These are phyloP conservation scores for Thalassaphorura encarpata DNA, from an alignment of 1,140 invertebrate species.

Conservation along the genomic window DNA sequence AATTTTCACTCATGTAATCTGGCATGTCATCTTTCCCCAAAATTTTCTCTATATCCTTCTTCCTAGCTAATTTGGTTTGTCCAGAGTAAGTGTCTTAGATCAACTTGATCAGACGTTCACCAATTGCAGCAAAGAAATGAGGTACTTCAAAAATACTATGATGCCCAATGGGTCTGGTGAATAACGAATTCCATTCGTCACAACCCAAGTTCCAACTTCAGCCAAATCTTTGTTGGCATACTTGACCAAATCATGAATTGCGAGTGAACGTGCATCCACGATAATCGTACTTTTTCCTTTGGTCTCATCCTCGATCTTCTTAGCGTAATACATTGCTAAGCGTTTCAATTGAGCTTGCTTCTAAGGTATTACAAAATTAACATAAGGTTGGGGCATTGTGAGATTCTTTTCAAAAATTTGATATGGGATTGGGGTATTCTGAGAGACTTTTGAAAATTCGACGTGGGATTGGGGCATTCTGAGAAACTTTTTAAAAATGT, in stretches of 20 bases:
- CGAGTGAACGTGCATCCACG: neutral
- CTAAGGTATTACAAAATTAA: too few relatives aligned
- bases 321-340: neutral
- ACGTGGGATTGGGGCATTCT: too few relatives aligned
- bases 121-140: neutral
- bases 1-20: slow-evolving; percentile 7
- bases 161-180: neutral
- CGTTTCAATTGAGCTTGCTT: slow-evolving; percentile 5
- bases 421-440: too few relatives aligned
- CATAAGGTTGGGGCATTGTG: too few relatives aligned
- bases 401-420: too few relatives aligned
- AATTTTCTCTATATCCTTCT: slow-evolving; percentile 5
- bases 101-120: neutral
- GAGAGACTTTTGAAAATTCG: too few relatives aligned
- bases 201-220: neutral
- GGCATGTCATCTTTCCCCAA: slow-evolving; percentile 2
- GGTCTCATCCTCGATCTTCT: slow-evolving; percentile 4
- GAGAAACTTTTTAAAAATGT: too few relatives aligned
- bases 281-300: slow-evolving; percentile 1
- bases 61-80: neutral
- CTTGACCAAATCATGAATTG: slow-evolving; percentile 5
- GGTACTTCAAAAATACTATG: neutral
- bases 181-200: neutral
- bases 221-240: slow-evolving; percentile 12
- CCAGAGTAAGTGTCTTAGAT: neutral